Percentiles rank a stretch among this genome's conserved stretches.
phyloP scores from a whole-genome alignment of 2,797 vertebrate genomes.

The Microchirus variegatus region DNA sequence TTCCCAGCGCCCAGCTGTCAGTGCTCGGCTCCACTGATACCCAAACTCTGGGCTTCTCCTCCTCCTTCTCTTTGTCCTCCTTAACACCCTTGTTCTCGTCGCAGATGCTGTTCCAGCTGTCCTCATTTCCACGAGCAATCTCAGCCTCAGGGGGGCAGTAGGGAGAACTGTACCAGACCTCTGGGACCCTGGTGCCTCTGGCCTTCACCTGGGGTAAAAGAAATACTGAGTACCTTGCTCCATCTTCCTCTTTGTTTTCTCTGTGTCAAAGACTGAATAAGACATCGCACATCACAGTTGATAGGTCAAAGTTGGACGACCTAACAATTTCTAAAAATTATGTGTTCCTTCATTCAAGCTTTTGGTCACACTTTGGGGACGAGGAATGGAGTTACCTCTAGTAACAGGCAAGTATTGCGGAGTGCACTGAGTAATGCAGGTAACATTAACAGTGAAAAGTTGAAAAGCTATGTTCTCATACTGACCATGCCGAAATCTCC shows the following conservation, averaged over 20 bases:
- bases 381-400: too few species aligned
- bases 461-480: not conserved
- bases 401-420: too few species aligned
- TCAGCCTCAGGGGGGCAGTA: slow-evolving; percentile 90
- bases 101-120: slow-evolving; percentile 58
- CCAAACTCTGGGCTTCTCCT: slow-evolving; percentile 50
- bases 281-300: too few species aligned
- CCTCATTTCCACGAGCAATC: slow-evolving; percentile 50
- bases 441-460: too few species aligned
- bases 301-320: too few species aligned
- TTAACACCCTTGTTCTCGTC: not conserved
- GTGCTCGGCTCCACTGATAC: slow-evolving; percentile 85
- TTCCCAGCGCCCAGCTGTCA: slow-evolving; percentile 91
- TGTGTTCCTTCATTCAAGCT: too few species aligned
- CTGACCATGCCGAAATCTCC: slow-evolving; percentile 91
- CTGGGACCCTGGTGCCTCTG: slow-evolving; percentile 66
- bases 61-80: slow-evolving; percentile 2
- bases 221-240: not conserved
- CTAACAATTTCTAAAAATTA: too few species aligned
- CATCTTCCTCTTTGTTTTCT: not conserved
- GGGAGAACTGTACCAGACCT: slow-evolving; percentile 83
- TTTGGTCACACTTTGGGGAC: too few species aligned
- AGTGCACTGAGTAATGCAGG: too few species aligned
- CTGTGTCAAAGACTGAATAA: too few species aligned
- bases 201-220: slow-evolving; percentile 67